phyloP scores from a whole-genome alignment of 2,113 vertebrate species.

The Myrmecophaga tridactyla region DNA sequence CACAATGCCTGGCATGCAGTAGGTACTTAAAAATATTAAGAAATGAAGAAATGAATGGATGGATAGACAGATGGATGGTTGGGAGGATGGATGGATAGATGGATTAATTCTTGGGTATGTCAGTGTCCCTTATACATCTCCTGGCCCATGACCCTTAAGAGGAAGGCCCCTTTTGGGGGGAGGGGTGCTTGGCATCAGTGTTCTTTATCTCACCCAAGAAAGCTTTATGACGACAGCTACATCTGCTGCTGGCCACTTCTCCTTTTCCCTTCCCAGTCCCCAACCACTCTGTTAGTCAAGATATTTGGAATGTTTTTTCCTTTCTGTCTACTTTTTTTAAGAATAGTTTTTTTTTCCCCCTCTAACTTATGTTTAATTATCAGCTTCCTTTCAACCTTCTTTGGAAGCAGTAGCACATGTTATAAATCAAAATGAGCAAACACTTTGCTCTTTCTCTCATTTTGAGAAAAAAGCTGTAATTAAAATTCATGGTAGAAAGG shows the following conservation, averaged over 20 bases:
- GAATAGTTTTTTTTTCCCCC: neutral
- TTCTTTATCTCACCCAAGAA: constrained; percentile 15
- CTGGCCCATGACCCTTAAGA: neutral
- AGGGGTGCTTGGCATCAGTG: neutral
- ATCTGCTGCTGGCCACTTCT: neutral
- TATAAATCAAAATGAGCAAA: constrained; percentile 34
- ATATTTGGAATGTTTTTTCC: neutral
- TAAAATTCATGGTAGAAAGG: constrained; percentile 52
- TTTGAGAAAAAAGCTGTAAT: constrained; percentile 41
- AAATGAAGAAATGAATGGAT: neutral
- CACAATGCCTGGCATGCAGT: neutral
- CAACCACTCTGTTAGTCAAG: neutral
- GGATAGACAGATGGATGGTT: neutral
- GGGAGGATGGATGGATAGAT: neutral
- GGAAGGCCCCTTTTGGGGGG: neutral
- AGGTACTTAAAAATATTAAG: neutral
- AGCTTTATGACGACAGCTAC: neutral
- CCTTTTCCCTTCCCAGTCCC: neutral
- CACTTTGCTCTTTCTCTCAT: neutral
- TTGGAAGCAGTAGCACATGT: constrained; percentile 9
- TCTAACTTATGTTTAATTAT: neutral
- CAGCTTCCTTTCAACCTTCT: neutral
- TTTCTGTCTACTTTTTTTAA: neutral
- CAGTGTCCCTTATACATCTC: neutral
- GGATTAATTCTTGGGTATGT: neutral